These are phyloP conservation scores for Leptinotarsa haldemani DNA, from an alignment of 2,888 invertebrate species.

Conservation along the genomic window DNA sequence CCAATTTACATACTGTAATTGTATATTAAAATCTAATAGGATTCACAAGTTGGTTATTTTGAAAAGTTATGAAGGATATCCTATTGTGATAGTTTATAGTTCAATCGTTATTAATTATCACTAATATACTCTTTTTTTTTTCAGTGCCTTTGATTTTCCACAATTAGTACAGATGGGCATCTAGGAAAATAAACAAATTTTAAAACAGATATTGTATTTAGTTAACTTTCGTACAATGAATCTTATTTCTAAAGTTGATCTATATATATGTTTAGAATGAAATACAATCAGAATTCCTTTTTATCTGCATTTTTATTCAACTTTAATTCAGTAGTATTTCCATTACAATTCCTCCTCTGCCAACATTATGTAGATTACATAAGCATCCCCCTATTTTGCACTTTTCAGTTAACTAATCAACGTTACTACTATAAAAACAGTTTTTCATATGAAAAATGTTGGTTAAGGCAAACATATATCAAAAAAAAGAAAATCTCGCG, in stretches of 20 bases:
- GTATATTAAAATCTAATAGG: too few species aligned
- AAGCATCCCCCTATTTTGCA: too few species aligned
- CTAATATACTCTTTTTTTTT: not conserved
- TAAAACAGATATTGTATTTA: not conserved
- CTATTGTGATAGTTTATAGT: not conserved
- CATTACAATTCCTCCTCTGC: too few species aligned
- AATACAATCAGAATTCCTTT: not conserved
- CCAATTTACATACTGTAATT: too few species aligned
- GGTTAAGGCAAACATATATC: too few species aligned
- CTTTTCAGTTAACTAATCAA: too few species aligned
- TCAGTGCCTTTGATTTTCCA: conserved; percentile 10
- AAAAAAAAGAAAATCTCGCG: too few species aligned
- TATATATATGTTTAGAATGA: not conserved
- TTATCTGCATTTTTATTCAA: not conserved
- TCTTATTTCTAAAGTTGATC: conserved; percentile 10
- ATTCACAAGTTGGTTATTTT: not conserved
- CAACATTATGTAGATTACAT: too few species aligned
- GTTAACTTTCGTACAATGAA: conserved; percentile 6
- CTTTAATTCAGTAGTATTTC: not conserved
- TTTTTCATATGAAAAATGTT: too few species aligned
- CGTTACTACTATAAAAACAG: too few species aligned
- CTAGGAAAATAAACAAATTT: not conserved
- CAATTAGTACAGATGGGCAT: not conserved
- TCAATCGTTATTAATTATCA: not conserved
- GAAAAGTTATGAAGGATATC: not conserved